Conservation (phyloP, 2,113 vertebrate species). For the Sakesphorus luctuosus region DNA sequence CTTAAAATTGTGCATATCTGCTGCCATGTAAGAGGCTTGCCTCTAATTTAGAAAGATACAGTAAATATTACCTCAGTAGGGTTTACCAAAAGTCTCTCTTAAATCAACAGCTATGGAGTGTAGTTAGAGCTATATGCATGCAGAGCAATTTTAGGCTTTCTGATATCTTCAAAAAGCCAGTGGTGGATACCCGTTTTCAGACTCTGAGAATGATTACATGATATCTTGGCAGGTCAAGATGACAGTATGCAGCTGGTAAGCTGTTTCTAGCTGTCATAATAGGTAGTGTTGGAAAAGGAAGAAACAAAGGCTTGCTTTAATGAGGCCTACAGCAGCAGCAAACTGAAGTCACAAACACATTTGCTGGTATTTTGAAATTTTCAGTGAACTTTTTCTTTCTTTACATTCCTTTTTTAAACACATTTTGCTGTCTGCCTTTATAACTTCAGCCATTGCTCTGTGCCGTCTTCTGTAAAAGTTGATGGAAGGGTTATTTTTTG, state of each 20-base stretch:
- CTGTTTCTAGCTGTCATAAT: conserved; percentile 71
- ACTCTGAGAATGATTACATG: conserved; percentile 60
- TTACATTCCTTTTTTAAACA: neutral
- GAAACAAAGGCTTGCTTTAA: conserved; percentile 54
- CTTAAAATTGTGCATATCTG: conserved; percentile 51
- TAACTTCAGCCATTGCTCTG: neutral
- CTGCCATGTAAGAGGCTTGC: conserved; percentile 48
- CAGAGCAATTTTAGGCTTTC: conserved; percentile 22
- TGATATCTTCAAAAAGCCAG: conserved; percentile 35
- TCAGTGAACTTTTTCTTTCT: conserved; percentile 19
- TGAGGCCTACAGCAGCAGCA: conserved; percentile 46
- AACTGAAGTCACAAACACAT: conserved; percentile 43
- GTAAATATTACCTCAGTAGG: conserved; percentile 20
- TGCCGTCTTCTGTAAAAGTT: conserved; percentile 2
- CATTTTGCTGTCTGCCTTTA: conserved; percentile 11
- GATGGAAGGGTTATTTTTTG: conserved; percentile 18
- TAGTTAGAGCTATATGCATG: conserved; percentile 31
- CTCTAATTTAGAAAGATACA: conserved; percentile 54
- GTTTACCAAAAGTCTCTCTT: conserved; percentile 48
- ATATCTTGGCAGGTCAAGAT: conserved; percentile 50
- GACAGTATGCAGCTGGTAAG: conserved; percentile 66
- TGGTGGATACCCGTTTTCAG: conserved; percentile 43
- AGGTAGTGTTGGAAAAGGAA: conserved; percentile 59
- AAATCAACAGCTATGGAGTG: conserved; percentile 1
- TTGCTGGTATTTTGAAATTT: conserved; percentile 41